Base-by-base conservation (phyloP, 2,888 invertebrate genomes). In the Heliconius sara region DNA sequence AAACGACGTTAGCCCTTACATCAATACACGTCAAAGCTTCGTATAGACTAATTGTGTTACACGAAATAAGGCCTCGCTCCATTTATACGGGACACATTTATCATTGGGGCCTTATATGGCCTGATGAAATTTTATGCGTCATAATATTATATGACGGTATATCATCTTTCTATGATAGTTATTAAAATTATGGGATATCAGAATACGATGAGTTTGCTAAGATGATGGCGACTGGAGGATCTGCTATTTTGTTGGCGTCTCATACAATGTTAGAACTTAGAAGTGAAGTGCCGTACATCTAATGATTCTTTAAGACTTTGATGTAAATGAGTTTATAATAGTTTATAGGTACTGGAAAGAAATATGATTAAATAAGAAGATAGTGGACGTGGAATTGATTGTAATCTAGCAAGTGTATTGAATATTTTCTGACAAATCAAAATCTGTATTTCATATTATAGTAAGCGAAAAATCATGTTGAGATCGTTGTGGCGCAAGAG, bases 1-100 rank as follows among this genome's bases (percentile, higher is more conserved):
- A 76, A 70, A 72, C 22, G 72, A 25, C 22, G 27, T 39, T 77
- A 73, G 57, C 57, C 34, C 71, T 47, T 67, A 67, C 76, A 76
- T 76, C 76, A 79, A 79, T 79, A 79, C 67, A 79, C 76, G 76
- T 76, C 76, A 76, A 80, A 78, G 74, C 76, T 73, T 39, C 66
- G 39, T 78, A 65, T 30, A 72, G 72, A 76, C 72, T 76, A 76
- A 80, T 78, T 77, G 65, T 77, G 39, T 77, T 78, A 73, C 72
- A 73, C 73, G 68, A 76, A 78, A 79, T 77, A 81, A 76, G 80
- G 68, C 76, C 72, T 68, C 78, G 79, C 68, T 63, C 73, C 76
- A 76, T 72, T 81, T 81, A 25, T 73, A 66, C 66, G 34, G 66
- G 79, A 63, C 75, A 68, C 76, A 81, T 81, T 81, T 76, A 81